These are phyloP conservation scores for Apodemia mormo DNA, from an alignment of 2,888 invertebrate genomes.

Conservation along the genomic window DNA sequence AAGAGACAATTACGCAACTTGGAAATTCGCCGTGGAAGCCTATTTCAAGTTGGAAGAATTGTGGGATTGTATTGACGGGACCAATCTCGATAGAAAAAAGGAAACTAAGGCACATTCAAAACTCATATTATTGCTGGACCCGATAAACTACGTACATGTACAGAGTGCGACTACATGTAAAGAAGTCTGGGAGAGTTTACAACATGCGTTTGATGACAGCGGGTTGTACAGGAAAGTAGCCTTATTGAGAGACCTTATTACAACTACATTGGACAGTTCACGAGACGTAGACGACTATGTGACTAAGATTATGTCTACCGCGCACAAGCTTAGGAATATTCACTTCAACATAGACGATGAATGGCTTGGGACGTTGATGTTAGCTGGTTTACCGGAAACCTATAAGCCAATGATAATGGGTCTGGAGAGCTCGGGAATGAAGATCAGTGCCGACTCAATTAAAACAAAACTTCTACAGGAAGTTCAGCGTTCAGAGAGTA, in stretches of 20 bases:
- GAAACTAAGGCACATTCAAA: not conserved
- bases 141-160: constrained; percentile 4
- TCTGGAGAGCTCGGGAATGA: constrained; percentile 33
- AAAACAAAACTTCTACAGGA: constrained; percentile 31
- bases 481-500: constrained; percentile 24
- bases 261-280: not conserved
- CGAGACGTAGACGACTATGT: constrained; percentile 30
- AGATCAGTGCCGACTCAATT: constrained; percentile 24
- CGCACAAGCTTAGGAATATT: constrained; percentile 35
- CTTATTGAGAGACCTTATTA: constrained; percentile 22
- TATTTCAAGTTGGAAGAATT: constrained; percentile 13
- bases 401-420: constrained; percentile 39
- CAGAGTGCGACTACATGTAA: constrained; percentile 20
- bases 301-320: constrained; percentile 30
- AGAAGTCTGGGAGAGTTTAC: constrained; percentile 28
- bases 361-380: constrained; percentile 35
- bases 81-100: not conserved
- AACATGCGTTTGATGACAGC: constrained; percentile 29
- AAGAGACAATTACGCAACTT: constrained; percentile 8
- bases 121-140: not conserved
- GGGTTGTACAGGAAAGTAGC: constrained; percentile 27
- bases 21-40: constrained; percentile 4
- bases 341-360: constrained; percentile 33
- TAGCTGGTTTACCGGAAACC: constrained; percentile 32
- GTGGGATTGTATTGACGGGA: not conserved